Percentiles rank a stretch among this genome's conserved stretches.
Evolutionary conservation across 2,888 invertebrate species (phyloP).

Genomic region (Scaeva pyrastri): DNA sequence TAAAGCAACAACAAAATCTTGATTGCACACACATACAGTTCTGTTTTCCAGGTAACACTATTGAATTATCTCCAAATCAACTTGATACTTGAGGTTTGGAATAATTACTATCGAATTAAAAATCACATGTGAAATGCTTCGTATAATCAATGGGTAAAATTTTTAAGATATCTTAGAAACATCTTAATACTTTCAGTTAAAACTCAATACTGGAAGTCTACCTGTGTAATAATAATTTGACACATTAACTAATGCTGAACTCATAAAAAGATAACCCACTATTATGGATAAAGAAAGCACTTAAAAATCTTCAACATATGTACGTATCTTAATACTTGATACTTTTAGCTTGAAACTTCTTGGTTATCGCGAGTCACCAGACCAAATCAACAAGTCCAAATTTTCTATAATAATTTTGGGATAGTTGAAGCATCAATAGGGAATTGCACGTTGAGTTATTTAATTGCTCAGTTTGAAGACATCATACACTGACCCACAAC

Average conservation of each 20-base stretch:
- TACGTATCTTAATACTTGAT: slow-evolving; percentile 20
- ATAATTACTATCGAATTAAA: background rate
- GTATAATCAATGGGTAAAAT: slow-evolving; percentile 29
- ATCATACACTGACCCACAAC: background rate
- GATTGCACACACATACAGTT: background rate
- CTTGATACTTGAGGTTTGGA: slow-evolving; percentile 2
- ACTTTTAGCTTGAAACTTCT: slow-evolving; percentile 28
- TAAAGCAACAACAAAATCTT: background rate
- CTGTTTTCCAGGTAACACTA: slow-evolving; percentile 4
- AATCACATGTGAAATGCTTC: background rate
- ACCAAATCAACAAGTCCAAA: background rate
- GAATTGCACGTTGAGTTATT: background rate
- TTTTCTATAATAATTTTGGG: background rate
- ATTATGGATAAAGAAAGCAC: background rate
- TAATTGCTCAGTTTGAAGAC: background rate
- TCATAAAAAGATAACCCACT: background rate
- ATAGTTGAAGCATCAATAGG: background rate
- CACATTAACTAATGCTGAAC: background rate
- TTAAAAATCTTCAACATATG: slow-evolving; percentile 41
- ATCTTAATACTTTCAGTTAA: slow-evolving; percentile 46
- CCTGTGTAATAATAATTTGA: background rate
- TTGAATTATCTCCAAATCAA: slow-evolving; percentile 10
- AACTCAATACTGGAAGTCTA: slow-evolving; percentile 17
- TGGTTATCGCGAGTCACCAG: background rate
- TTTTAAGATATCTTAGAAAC: slow-evolving; percentile 34